phyloP scores from a whole-genome alignment of 2,797 vertebrate species.

The Hemibagrus guttatus region DNA sequence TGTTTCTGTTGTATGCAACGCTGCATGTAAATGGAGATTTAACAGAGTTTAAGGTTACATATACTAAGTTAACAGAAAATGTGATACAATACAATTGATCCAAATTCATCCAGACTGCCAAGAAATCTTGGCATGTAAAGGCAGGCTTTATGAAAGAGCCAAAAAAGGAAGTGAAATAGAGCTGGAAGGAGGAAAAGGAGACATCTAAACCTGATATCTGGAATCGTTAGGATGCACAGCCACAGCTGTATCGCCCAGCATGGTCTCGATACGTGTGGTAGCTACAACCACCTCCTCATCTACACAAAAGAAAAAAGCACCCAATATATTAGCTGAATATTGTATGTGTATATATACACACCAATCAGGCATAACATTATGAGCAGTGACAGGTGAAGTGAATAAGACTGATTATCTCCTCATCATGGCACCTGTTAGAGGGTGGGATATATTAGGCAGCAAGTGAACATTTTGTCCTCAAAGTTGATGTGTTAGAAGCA shows the following conservation, averaged over 20 bases:
- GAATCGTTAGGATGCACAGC: slow-evolving; percentile 86
- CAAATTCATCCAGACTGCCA: background rate
- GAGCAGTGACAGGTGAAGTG: no score
- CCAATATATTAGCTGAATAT: background rate
- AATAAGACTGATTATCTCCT: no score
- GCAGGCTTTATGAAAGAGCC: background rate
- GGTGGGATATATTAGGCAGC: no score
- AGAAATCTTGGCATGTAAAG: background rate
- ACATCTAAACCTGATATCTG: slow-evolving; percentile 78
- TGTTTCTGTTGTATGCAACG: background rate
- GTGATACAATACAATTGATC: background rate
- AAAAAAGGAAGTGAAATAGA: background rate
- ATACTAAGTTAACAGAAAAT: background rate
- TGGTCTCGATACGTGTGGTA: slow-evolving; percentile 91
- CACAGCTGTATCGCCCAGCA: slow-evolving; percentile 88
- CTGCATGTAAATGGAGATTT: background rate
- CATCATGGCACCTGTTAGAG: no score
- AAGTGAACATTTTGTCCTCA: no score
- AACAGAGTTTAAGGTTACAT: background rate
- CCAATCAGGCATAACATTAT: no score
- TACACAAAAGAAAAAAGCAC: slow-evolving; percentile 50
- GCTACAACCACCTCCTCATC: slow-evolving; percentile 89
- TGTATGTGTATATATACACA: background rate
- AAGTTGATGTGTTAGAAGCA: no score
- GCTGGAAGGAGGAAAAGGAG: background rate